Evolutionary conservation across 2,888 invertebrate species (phyloP).

Genomic region (Tetramorium bicarinatum): DNA sequence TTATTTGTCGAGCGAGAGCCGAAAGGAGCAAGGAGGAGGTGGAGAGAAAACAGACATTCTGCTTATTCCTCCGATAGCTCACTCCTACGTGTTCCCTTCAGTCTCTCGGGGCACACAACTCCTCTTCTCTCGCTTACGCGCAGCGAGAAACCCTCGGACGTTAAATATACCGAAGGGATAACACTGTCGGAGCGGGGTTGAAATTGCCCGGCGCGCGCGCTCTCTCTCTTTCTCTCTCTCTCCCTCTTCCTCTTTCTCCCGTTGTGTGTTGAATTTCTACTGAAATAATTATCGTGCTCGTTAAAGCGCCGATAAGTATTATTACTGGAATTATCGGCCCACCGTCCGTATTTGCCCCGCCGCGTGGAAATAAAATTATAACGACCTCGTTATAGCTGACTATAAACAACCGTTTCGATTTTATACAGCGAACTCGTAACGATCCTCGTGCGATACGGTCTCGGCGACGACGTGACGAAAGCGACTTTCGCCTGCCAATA

Average conservation of each 20-base stretch:
- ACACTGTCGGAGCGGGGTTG: slow-evolving; percentile 63
- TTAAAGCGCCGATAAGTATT: slow-evolving; percentile 65
- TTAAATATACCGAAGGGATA: slow-evolving; percentile 46
- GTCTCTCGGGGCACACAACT: slow-evolving; percentile 51
- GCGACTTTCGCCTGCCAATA: slow-evolving; percentile 32
- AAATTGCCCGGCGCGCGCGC: slow-evolving; percentile 59
- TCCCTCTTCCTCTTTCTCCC: not conserved
- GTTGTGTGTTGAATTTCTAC: slow-evolving; percentile 38
- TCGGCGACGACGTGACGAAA: slow-evolving; percentile 38
- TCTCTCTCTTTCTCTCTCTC: slow-evolving; percentile 12
- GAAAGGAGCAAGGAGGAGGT: slow-evolving; percentile 41
- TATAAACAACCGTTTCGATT: slow-evolving; percentile 48
- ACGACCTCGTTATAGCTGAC: slow-evolving; percentile 50
- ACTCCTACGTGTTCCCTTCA: slow-evolving; percentile 66
- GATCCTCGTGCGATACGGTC: slow-evolving; percentile 34
- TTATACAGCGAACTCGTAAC: slow-evolving; percentile 14
- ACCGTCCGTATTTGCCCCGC: slow-evolving; percentile 43
- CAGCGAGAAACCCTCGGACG: slow-evolving; percentile 7
- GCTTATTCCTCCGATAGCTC: slow-evolving; percentile 63
- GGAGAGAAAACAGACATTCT: slow-evolving; percentile 55
- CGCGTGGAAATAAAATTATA: slow-evolving; percentile 52
- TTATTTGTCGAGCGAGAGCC: slow-evolving; percentile 67
- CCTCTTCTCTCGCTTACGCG: slow-evolving; percentile 24
- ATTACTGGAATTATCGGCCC: slow-evolving; percentile 59
- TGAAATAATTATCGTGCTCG: slow-evolving; percentile 70